Evolutionary conservation across 1,140 invertebrate species (phyloP), one percentile per base, ranked within the genome.

Genomic region (Spodoptera litura): DNA sequence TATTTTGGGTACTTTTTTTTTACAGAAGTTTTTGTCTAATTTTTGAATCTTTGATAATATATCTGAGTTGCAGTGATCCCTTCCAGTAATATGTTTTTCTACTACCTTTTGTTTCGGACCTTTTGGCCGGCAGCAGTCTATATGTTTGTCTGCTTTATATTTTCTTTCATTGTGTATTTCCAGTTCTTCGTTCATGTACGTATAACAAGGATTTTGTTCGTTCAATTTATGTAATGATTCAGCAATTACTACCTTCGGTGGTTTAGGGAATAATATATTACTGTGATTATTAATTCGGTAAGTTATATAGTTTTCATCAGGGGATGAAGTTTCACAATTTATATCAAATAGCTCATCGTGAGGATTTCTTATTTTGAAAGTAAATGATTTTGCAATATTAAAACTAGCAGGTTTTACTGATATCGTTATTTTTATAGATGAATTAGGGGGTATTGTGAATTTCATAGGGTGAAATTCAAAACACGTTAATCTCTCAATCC

Each of bases 151-250:
- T 27, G 84, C 86, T 44, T 74, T 77, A 53, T 81, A 31, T 78
- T 88, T 87, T 64, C 85, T 78, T 76, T 85, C 71, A 59, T 80
- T 81, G 15, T 83, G 81, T 66, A 77, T 80, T 51, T 68, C 20
- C 38, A 90, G 53, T 80, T 93, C 89, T 73, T 89, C 77, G 38
- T 81, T 79, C 61, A 87, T 38, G 72, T 89, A 94, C 9, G 93
- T 92, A 79, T 93, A 93, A 15, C 70, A 77, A 35, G 83, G 79
- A 77, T 87, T 78, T 58, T 71, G 70, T 58, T 92, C 88, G 51
- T 85, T 70, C 49, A 94, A 79, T 80, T 87, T 91, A 61, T 94
- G 93, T 31, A 93, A 79, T 61, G 93, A 94, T 85, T 93, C 85
- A 38, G 88, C 75, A 25, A 75, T 49, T 61, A 76, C 35, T 70